Conservation (phyloP, 64 coral and sea anemone genomes). For the Exaiptasia diaphana region DNA sequence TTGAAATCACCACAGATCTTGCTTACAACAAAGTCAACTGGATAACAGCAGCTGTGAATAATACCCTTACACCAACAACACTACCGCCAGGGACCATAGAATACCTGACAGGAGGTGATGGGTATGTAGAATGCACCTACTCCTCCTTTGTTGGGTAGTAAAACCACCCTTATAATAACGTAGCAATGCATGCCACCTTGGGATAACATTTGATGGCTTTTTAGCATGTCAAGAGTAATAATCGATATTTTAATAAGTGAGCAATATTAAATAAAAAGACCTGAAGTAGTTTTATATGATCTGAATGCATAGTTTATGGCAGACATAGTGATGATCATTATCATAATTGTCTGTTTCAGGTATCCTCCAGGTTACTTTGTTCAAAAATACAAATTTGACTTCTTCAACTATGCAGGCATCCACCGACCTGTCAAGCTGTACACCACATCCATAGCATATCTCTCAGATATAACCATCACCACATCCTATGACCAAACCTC, state of each 20-base stretch:
- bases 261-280: no score
- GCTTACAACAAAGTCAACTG: constrained; percentile 67
- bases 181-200: no score
- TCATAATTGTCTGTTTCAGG: constrained; percentile 9
- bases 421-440: constrained; percentile 90
- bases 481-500: constrained; percentile 37
- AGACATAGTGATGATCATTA: neutral
- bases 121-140: no score
- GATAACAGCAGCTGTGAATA: constrained; percentile 88
- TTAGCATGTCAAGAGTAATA: no score
- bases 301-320: no score
- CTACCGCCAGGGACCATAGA: constrained; percentile 92
- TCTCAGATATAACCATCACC: constrained; percentile 88
- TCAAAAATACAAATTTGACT: constrained; percentile 92
- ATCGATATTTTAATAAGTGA: no score
- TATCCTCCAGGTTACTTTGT: constrained; percentile 87
- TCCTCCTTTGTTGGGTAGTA: no score
- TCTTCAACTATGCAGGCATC: constrained; percentile 99
- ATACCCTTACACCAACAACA: constrained; percentile 80
- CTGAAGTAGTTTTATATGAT: no score
- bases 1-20: constrained; percentile 59
- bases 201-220: no score
- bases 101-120: constrained; percentile 9
- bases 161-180: no score
- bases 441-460: constrained; percentile 75